Base-by-base conservation (phyloP, 2,888 invertebrate genomes). In the Kryphioiulus occultus region DNA sequence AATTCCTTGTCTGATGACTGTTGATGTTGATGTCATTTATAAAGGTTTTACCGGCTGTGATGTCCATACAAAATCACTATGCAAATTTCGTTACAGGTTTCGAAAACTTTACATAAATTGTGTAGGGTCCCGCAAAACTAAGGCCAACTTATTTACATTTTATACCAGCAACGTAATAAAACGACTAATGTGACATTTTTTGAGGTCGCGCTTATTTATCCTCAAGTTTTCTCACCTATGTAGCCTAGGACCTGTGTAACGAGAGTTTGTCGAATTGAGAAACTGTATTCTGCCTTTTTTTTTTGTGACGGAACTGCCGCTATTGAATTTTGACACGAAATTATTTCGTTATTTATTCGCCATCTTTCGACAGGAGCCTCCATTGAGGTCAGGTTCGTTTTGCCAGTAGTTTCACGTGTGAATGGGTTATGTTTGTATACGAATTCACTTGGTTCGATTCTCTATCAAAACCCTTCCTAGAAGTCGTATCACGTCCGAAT, bases 351-450 rank as follows among this genome's bases (percentile, higher is more conserved):
- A 78, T 78, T 78, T 78, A 78, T 78, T 78, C 78, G 78, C 78
- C 78, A 78, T 78, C 30, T 78, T 78, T 78, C 78, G 78, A 78
- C 30, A 78, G 78, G 78, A 30, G 78, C 78, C 26, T 78, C 32
- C 30, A 78, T 78, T 78, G 78, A 78, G 78, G 78, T 78, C 78
- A 78, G 78, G 78, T 78, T 78, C 78, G 78, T 78, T 78, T 78
- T 78, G 78, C 78, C 78, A 78, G 26, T 78, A 30, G 2, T 78
- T 78, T 78, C 78, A 78, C 78, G 78, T 78, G 78, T 78, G 78
- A 78, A 78, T 78, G 78, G 78, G 78, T 78, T 78, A 78, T 78
- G 78, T 78, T 78, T 78, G 30, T 30, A 17, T 78, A 32, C 30
- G 26, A 30, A 78, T 78, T 78, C 78, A 30, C 78, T 78, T 78